Evolutionary conservation across 2,888 invertebrate species (phyloP).

Genomic region (Uropetala carovei): DNA sequence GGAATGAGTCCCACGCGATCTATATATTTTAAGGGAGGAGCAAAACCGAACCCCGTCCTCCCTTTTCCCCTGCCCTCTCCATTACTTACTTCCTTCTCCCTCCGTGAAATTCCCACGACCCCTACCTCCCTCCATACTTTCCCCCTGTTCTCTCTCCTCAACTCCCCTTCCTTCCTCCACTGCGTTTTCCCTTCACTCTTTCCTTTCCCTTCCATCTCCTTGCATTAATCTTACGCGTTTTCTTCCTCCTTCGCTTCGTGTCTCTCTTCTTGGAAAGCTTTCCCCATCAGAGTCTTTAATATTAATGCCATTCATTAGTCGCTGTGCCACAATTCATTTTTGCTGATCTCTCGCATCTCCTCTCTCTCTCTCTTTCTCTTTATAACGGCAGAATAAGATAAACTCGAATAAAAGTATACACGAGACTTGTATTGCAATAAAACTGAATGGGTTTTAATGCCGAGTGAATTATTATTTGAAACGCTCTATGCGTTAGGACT

Average conservation of each 20-base stretch:
- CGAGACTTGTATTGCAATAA: too few relatives aligned
- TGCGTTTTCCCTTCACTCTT: neutral
- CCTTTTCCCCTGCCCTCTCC: neutral
- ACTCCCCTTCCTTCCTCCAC: neutral
- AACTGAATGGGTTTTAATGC: too few relatives aligned
- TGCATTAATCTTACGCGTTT: too few relatives aligned
- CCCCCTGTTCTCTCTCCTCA: neutral
- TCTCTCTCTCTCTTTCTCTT: neutral
- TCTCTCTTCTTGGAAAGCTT: neutral
- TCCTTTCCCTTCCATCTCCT: neutral
- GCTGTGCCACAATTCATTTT: neutral
- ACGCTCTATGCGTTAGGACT: too few relatives aligned
- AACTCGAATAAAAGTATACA: too few relatives aligned
- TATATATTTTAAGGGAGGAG: slow-evolving; percentile 22
- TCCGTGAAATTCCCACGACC: neutral
- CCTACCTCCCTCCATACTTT: neutral
- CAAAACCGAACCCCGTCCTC: neutral
- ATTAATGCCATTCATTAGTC: slow-evolving; percentile 20
- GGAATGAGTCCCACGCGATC: slow-evolving; percentile 29
- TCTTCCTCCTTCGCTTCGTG: neutral
- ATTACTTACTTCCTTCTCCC: neutral
- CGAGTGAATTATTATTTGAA: too few relatives aligned
- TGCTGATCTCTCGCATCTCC: neutral
- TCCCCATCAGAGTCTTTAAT: slow-evolving; percentile 24
- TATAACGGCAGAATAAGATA: neutral